phyloP scores from a whole-genome alignment of 2,113 vertebrate species.

The Clinocottus analis region DNA sequence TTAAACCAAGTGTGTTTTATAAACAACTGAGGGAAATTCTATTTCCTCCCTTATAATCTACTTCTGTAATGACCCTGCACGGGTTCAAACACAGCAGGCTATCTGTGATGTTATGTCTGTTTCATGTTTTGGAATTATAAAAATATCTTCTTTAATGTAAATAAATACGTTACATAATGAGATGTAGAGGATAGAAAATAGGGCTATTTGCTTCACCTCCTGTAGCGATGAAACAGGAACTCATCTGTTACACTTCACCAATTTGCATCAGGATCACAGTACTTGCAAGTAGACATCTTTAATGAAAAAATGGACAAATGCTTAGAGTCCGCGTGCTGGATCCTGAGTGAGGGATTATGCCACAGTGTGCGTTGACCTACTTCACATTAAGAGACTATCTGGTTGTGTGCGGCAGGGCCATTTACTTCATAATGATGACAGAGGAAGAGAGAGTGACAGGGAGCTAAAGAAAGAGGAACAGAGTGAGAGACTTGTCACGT shows the following conservation, averaged over 20 bases:
- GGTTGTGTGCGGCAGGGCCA: constrained; percentile 44
- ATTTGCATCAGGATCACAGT: constrained; percentile 4
- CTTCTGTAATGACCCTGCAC: constrained; percentile 21
- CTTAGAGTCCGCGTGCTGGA: constrained; percentile 18
- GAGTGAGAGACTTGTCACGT: constrained; percentile 23
- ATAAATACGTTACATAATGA: background rate
- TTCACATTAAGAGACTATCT: constrained; percentile 60
- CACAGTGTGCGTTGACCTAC: constrained; percentile 62
- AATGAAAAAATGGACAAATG: constrained; percentile 33
- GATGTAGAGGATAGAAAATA: constrained; percentile 5
- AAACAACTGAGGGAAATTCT: constrained; percentile 43
- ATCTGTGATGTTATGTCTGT: background rate
- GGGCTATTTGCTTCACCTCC: constrained; percentile 3
- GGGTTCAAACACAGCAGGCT: constrained; percentile 27
- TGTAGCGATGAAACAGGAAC: background rate
- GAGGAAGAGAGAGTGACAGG: constrained; percentile 34
- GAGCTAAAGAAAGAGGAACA: constrained; percentile 15
- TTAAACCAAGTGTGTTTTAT: constrained; percentile 54
- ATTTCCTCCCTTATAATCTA: constrained; percentile 54
- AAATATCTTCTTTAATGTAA: background rate
- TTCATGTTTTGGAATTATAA: constrained; percentile 24
- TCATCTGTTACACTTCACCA: background rate
- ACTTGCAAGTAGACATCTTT: background rate
- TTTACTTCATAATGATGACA: constrained; percentile 49
- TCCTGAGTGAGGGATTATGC: constrained; percentile 50